Conservation (phyloP, 2,113 vertebrate species). For the Sander vitreus region DNA sequence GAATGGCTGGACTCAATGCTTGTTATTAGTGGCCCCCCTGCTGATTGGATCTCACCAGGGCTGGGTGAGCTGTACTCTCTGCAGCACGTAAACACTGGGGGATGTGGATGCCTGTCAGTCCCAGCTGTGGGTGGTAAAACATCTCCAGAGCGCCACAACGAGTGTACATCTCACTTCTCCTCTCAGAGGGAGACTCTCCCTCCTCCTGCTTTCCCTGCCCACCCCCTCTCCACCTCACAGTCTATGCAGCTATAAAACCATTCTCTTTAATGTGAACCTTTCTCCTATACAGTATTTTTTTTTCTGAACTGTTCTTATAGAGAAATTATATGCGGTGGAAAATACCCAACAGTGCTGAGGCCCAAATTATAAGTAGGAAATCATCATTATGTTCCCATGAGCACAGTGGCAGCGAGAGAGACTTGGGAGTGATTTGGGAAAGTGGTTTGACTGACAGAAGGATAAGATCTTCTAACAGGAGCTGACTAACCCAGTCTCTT, state of each 20-base stretch:
- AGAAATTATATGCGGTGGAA: not conserved
- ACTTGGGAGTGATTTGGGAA: constrained; percentile 6
- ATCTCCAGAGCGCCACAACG: constrained; percentile 14
- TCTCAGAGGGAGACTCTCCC: constrained; percentile 19
- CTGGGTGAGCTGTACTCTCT: constrained; percentile 26
- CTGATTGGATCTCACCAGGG: constrained; percentile 38
- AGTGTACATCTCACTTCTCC: constrained; percentile 28
- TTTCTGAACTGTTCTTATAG: not conserved
- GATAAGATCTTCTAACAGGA: constrained; percentile 60
- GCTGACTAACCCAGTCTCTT: constrained; percentile 61
- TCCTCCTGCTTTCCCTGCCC: not conserved
- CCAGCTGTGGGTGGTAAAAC: constrained; percentile 49
- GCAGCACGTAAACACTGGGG: constrained; percentile 42
- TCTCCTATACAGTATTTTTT: not conserved
- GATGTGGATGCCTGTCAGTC: constrained; percentile 51
- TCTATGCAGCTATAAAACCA: not conserved
- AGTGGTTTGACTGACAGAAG: constrained; percentile 60
- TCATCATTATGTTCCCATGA: not conserved
- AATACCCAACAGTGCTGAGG: not conserved
- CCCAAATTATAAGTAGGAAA: not conserved
- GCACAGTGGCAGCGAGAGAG: not conserved
- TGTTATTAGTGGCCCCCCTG: constrained; percentile 40
- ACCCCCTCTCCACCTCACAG: not conserved
- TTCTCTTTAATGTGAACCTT: not conserved
- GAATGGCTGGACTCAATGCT: constrained; percentile 12